Evolutionary conservation across 2,797 vertebrate species (phyloP), one percentile per base, ranked within the genome.

Genomic region (Trachurus trachurus): DNA sequence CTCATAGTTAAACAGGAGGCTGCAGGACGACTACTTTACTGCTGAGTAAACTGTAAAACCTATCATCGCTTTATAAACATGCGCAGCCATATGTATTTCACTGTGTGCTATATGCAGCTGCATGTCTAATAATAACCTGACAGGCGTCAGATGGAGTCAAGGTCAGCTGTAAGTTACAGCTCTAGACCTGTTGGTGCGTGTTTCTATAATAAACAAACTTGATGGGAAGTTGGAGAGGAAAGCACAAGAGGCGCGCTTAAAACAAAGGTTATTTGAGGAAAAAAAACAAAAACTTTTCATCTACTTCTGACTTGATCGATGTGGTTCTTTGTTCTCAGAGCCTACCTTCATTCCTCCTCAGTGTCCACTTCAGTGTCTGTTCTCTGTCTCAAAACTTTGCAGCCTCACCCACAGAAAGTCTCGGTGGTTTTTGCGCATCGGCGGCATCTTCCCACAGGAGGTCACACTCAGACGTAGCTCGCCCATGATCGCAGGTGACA

Each of bases 381-480:
- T 40, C 12, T 60, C n/a, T 3, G 71, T 37, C 42, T 39, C 63
- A 47, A 81, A 69, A 78, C 68, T 73, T 76, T 37, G 45, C 70
- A 65, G 74, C 63, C 44, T 71, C 72, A 29, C 40, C 54, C 59
- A 4, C 34, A 57, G 9, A 59, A 21, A 68, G 56, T 47, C 64
- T 0, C 54, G 9, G 19, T 52, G 9, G 19, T 52, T n/a, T 66
- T 66, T 58, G 1, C 71, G 75, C 83, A 40, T 58, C 59, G 12
- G 60, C 57, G 4, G 59, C 61, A 5, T 67, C 53, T 59, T 15
- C 50, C 19, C 47, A 56, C 66, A 59, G 16, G 31, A 47, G 31
- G 31, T 34, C 31, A 50, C 3, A 17, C 9, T 13, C 0, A 0
- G 4, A 49, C 9, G 17, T 0, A 0, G 9, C 45, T 44, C 45